Conservation (phyloP, 2,113 vertebrate species). For the Rhombomys opimus region DNA sequence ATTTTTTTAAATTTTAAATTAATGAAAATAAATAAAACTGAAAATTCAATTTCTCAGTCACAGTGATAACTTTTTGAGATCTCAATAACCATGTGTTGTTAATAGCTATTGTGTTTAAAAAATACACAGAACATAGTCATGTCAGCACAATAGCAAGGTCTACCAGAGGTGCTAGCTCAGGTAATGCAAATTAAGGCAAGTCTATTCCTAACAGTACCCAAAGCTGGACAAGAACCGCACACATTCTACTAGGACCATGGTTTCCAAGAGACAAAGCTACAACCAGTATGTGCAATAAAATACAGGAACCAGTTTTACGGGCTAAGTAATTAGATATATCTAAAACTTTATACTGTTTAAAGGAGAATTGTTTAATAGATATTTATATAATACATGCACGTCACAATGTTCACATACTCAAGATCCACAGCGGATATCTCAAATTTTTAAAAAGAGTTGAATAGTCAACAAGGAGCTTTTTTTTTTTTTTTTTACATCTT, state of each 20-base stretch:
- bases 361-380: background rate
- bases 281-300: background rate
- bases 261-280: background rate
- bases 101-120: slow-evolving; percentile 12
- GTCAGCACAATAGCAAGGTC: background rate
- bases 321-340: background rate
- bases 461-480: background rate
- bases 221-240: background rate
- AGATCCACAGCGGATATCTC: background rate
- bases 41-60: slow-evolving; percentile 32
- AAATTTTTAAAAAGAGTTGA: background rate
- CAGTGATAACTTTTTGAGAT: background rate
- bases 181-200: background rate
- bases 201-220: background rate
- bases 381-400: accelerated
- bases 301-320: background rate
- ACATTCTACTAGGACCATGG: background rate
- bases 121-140: background rate
- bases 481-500: no score
- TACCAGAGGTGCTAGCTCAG: background rate
- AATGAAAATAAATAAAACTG: slow-evolving; percentile 60
- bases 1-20: slow-evolving; percentile 29
- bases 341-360: background rate
- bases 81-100: background rate
- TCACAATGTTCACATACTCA: background rate